Evolutionary conservation across 2,113 vertebrate genomes (phyloP).

Genomic region (Xiphophorus maculatus): DNA sequence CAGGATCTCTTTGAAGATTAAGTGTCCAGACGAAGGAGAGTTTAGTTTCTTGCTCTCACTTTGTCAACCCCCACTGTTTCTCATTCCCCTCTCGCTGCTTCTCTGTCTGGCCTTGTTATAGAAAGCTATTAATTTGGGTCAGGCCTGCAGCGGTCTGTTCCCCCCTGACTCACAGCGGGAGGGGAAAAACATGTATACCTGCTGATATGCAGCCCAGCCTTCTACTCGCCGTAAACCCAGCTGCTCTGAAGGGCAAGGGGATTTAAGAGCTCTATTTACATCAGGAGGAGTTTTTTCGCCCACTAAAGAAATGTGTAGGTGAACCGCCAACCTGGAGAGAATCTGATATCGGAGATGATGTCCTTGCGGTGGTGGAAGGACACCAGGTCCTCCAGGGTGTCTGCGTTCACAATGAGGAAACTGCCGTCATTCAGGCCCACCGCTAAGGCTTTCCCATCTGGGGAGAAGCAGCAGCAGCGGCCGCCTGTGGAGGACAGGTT

Average conservation of each 20-base stretch:
- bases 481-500: constrained; percentile 82
- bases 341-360: constrained; percentile 95
- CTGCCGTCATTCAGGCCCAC: constrained; percentile 97
- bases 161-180: constrained; percentile 31
- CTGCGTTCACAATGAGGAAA: constrained; percentile 96
- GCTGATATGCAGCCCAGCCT: constrained; percentile 35
- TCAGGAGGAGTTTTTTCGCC: constrained; percentile 17
- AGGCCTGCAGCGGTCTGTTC: constrained; percentile 55
- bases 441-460: constrained; percentile 95
- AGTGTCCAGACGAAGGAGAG: constrained; percentile 40
- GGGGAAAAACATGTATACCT: constrained; percentile 34
- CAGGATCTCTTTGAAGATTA: constrained; percentile 53
- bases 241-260: constrained; percentile 31
- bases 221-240: constrained; percentile 28
- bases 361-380: constrained; percentile 99
- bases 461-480: constrained; percentile 97
- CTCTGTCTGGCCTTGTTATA: constrained; percentile 67
- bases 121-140: constrained; percentile 69
- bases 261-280: constrained; percentile 21
- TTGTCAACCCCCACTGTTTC: constrained; percentile 55
- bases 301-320: constrained; percentile 1
- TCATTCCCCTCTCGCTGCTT: constrained; percentile 56
- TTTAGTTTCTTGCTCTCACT: constrained; percentile 67
- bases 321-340: constrained; percentile 90
- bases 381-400: constrained; percentile 96